Evolutionary conservation across 2,113 vertebrate species (phyloP).

Genomic region (Corvus moneduloides): DNA sequence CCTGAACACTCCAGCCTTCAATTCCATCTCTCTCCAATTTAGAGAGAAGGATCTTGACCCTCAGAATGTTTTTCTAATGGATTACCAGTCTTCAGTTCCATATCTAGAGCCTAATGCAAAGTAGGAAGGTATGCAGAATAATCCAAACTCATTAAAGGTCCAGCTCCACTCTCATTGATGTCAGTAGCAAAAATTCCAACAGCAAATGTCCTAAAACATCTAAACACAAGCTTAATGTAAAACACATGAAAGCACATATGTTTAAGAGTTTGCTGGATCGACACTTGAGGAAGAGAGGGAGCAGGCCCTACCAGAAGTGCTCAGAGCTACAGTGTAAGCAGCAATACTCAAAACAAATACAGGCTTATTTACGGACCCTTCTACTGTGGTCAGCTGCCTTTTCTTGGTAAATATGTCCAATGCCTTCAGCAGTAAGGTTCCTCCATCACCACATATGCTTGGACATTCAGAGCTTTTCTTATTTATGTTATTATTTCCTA

Average conservation of each 20-base stretch:
- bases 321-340: background rate
- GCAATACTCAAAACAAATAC: background rate
- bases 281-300: background rate
- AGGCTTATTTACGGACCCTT: background rate
- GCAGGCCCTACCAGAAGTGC: background rate
- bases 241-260: conserved; percentile 5
- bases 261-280: background rate
- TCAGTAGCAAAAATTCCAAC: conserved; percentile 38
- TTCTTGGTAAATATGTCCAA: background rate
- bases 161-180: conserved; percentile 4
- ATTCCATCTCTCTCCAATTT: background rate
- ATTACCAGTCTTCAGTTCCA: background rate
- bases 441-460: background rate
- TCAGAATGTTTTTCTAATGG: background rate
- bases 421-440: background rate
- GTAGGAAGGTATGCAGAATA: background rate
- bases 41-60: background rate
- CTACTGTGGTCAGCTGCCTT: background rate
- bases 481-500: background rate
- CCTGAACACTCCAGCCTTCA: background rate
- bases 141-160: background rate
- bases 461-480: background rate
- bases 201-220: conserved; percentile 21
- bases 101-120: background rate
- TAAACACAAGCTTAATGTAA: conserved; percentile 14